Conservation (phyloP, 2,797 vertebrate genomes). For the Prionace glauca region DNA sequence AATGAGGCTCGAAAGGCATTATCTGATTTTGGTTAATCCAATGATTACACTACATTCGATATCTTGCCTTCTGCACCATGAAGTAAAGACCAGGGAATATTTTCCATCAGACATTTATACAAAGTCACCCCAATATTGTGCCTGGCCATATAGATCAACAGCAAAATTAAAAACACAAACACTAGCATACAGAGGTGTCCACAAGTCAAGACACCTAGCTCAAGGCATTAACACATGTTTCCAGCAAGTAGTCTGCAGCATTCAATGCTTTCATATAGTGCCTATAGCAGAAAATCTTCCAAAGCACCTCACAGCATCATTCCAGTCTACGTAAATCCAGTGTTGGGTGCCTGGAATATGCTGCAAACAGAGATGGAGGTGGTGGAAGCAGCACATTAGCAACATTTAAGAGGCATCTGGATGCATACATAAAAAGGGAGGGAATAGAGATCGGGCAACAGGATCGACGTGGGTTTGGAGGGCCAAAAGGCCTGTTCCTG, state of each 20-base stretch:
- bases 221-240: not conserved
- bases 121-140: not conserved
- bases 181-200: not conserved
- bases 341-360: no score
- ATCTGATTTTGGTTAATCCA: not conserved
- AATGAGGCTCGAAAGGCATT: not conserved
- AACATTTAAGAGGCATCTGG: no score
- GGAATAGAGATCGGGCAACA: no score
- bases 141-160: not conserved
- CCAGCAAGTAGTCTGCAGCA: not conserved
- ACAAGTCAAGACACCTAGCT: not conserved
- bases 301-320: no score
- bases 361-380: no score
- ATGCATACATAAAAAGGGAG: no score
- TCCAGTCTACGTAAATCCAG: not conserved
- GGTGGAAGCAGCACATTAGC: no score
- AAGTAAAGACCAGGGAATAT: not conserved
- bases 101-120: not conserved
- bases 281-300: not conserved
- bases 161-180: not conserved
- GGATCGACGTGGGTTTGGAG: no score
- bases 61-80: not conserved
- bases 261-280: not conserved
- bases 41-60: not conserved
- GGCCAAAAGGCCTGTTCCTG: no score